Evolutionary conservation across 2,797 vertebrate genomes (phyloP), one percentile per base, ranked within the genome.

Genomic region (Mus caroli): DNA sequence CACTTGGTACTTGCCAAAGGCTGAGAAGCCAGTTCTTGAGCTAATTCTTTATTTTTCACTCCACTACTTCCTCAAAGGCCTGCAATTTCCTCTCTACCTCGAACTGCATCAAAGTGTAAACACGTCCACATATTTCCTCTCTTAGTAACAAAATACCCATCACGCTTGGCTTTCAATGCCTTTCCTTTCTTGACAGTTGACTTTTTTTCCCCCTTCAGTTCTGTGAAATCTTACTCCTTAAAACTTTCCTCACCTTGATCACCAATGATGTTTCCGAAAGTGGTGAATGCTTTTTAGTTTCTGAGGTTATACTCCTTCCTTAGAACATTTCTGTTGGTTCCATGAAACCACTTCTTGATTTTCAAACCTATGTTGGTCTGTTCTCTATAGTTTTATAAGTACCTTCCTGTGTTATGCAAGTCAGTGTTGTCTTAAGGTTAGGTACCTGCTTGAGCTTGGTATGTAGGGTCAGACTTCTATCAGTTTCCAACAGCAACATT

Each of bases 371-470:
- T 52, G 1, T 73, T 52, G 6, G 31, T 87, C 50, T 83, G 15
- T 92, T 86, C 56, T 76, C 73, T 87, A n/a, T 67, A 94, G 54
- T 92, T 95, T 96, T 52, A 6, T 95, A 91, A 87, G 71, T 6
- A 64, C 19, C 50, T 34, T 96, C 84, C 91, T 56, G 22, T 76
- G 75, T 92, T 78, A 20, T 83, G 4, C n/a, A 95, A 73, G 62
- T 71, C 46, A 90, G 15, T 92, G 20, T 90, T 43, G 14, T 82
- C 17, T 64, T 90, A 71, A 78, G 40, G 67, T 64, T 76, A 26
- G 78, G 46, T 88, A 37, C 76, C 60, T 89, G 46, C 19, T 90
- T 91, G 87, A 71, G 20, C 37, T 79, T 56, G 80, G 82, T 78
- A 28, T 93, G 28, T 92, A 56, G 76, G 26, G 20, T 86, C 62